phyloP scores from a whole-genome alignment of 2,888 invertebrate genomes.

The Syrista parreyssii region DNA sequence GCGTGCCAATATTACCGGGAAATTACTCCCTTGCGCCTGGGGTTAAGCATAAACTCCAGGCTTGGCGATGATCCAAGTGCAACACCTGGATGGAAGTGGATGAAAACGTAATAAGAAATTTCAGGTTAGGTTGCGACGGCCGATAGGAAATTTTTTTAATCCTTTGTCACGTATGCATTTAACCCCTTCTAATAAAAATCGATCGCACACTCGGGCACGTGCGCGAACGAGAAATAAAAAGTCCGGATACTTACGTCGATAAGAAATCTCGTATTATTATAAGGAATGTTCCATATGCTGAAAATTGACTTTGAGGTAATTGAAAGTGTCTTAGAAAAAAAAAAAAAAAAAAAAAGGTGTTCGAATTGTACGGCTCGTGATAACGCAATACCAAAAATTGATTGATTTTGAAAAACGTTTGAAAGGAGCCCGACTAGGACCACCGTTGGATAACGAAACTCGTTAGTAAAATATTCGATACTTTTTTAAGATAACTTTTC shows the following conservation, averaged over 20 bases:
- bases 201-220: neutral
- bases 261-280: too few species aligned
- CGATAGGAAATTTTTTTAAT: neutral
- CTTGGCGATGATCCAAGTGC: neutral
- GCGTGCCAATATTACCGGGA: neutral
- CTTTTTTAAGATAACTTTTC: neutral
- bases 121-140: neutral
- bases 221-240: neutral
- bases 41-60: neutral
- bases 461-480: neutral
- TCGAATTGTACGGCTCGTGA: too few species aligned
- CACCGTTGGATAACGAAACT: neutral
- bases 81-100: neutral
- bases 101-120: neutral
- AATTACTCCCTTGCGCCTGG: neutral
- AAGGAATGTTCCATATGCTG: too few species aligned
- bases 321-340: too few species aligned
- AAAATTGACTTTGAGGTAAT: too few species aligned
- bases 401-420: neutral
- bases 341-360: too few species aligned
- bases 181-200: neutral
- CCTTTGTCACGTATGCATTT: neutral
- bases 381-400: neutral
- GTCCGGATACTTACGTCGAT: too few species aligned
- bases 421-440: neutral